Conservation (phyloP, 2,888 invertebrate genomes). For the Tenthredo notha region DNA sequence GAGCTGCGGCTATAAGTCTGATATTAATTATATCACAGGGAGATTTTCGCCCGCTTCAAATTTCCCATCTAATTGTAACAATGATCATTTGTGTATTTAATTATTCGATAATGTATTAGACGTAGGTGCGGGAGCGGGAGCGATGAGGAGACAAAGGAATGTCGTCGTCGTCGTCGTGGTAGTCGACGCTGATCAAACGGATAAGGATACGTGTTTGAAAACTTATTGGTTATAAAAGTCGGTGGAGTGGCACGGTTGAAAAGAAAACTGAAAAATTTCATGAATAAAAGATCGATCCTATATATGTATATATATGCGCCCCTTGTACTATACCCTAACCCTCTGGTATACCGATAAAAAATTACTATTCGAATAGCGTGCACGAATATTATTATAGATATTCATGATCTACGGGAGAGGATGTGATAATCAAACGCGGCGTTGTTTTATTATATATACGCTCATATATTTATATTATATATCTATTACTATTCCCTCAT, state of each 20-base stretch:
- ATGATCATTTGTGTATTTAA: constrained; percentile 21
- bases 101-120: constrained; percentile 15
- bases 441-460: constrained; percentile 21
- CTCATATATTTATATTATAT: constrained; percentile 5
- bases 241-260: constrained; percentile 26
- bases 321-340: background rate
- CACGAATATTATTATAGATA: constrained; percentile 46
- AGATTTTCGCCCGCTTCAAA: background rate
- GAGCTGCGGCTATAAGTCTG: background rate
- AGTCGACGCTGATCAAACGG: constrained; percentile 49
- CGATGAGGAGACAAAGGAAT: constrained; percentile 45
- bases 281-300: constrained; percentile 49
- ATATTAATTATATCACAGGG: background rate
- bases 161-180: background rate
- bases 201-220: constrained; percentile 50
- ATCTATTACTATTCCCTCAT: background rate
- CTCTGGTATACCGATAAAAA: background rate
- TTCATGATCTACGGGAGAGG: constrained; percentile 46
- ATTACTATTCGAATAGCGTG: constrained; percentile 50
- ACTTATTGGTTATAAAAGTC: constrained; percentile 53
- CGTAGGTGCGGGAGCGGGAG: constrained; percentile 14
- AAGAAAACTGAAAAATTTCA: constrained; percentile 53
- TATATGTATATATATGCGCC: background rate
- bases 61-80: background rate
- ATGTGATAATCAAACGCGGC: constrained; percentile 25